Evolutionary conservation across 2,113 vertebrate genomes (phyloP), one percentile per base, ranked within the genome.

Genomic region (Corythaeola cristata): DNA sequence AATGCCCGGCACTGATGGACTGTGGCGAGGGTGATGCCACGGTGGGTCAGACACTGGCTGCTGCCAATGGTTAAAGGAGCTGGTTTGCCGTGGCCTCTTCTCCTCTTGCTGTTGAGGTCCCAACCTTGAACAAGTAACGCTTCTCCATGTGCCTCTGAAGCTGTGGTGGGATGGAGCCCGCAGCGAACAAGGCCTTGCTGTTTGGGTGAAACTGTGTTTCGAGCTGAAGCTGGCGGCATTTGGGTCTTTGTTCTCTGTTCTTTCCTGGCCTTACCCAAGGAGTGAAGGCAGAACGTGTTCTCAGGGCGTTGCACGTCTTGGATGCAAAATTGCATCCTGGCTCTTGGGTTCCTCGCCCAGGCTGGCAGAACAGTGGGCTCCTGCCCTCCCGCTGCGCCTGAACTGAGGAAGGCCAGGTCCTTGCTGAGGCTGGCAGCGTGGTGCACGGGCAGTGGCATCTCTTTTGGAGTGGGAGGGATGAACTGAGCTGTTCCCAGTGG

Each of bases 141-240:
- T 81, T 79, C 39, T 76, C 78, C 41, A 0, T 3, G 26, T 0
- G 19, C 66, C 2, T 15, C 6, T 22, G 58, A 33, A 85, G 79
- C 58, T 19, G 56, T 0, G 6, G 27, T 21, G 13, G 78, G 74
- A 77, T 1, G 1, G 86, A 52, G 59, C 91, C 41, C 0, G 3
- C 37, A 10, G 95, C 73, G 8, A 23, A 52, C 84, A 75, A 87
- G 91, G 94, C 81, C 58, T 27, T 13, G 87, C 93, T 88, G 62
- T 62, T 69, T 76, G 88, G 85, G 85, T 90, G 92, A 88, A 96
- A 88, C 94, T 89, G 75, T 95, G 80, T 94, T 95, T 85, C 37
- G 8, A 85, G 96, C 88, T 18, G 67, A 85, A 81, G 87, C 87
- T 89, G 89, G 85, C 32, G 87, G 73, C 56, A 26, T 83, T 78